Conservation (phyloP, 2,888 invertebrate species). For the Phengaris alcon region DNA sequence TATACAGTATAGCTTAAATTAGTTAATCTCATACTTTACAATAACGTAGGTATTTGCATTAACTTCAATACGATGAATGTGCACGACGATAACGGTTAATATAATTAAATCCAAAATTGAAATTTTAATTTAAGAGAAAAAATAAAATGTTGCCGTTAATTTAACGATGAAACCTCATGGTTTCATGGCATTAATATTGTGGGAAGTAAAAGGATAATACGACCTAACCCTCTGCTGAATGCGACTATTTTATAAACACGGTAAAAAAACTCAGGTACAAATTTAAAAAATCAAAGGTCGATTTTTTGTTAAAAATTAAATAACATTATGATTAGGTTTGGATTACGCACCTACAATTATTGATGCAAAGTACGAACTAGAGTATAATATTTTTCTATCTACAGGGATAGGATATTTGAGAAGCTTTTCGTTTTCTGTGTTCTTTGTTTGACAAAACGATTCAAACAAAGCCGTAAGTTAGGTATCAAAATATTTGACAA, state of each 20-base stretch:
- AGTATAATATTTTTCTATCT: too few species aligned
- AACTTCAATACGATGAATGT: background rate
- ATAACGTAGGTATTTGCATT: slow-evolving; percentile 13
- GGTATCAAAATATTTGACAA: too few species aligned
- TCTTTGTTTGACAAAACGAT: too few species aligned
- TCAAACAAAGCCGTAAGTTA: too few species aligned
- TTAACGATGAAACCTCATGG: background rate
- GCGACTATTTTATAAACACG: background rate
- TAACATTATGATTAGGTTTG: too few species aligned
- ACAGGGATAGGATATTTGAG: too few species aligned
- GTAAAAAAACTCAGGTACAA: background rate
- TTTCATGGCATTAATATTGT: background rate
- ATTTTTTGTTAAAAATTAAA: background rate
- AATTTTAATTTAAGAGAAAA: slow-evolving; percentile 24
- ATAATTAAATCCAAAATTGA: slow-evolving; percentile 18
- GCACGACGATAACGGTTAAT: slow-evolving; percentile 10
- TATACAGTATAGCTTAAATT: background rate
- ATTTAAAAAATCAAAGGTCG: background rate
- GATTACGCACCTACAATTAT: too few species aligned
- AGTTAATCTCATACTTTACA: background rate
- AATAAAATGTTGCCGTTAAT: background rate
- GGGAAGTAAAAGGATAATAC: background rate
- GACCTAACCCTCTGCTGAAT: background rate
- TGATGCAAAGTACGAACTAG: too few species aligned
- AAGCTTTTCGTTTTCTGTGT: too few species aligned